Percentiles rank a stretch among this genome's conserved stretches.
Conservation (phyloP, 1,140 invertebrate genomes). For the Bombus cullumanus region DNA sequence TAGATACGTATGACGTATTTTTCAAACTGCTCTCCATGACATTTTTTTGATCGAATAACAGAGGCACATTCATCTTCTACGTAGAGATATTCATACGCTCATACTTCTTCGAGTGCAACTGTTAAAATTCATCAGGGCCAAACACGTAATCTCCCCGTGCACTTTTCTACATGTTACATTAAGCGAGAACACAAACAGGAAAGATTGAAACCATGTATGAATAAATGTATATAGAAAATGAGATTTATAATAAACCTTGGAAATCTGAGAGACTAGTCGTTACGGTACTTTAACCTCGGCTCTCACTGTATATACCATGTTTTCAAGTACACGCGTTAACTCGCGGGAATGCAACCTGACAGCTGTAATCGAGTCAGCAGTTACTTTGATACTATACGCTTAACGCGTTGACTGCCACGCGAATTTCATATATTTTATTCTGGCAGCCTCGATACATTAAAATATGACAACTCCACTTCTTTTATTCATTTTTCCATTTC, state of each 20-base stretch:
- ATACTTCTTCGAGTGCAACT: not conserved
- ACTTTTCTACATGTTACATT: conserved; percentile 57
- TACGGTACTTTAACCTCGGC: conserved; percentile 12
- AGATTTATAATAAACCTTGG: conserved; percentile 74
- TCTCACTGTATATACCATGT: too few relatives aligned
- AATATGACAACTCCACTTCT: too few relatives aligned
- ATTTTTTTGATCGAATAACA: not conserved
- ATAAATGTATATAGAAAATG: conserved; percentile 72
- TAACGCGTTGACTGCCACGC: too few relatives aligned
- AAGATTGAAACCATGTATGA: conserved; percentile 44
- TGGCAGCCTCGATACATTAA: too few relatives aligned
- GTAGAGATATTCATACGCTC: not conserved
- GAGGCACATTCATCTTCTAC: not conserved
- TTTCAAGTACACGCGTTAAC: not conserved
- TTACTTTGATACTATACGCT: conserved; percentile 32
- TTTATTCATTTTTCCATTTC: too few relatives aligned
- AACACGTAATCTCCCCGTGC: conserved; percentile 7
- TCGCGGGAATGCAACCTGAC: not conserved
- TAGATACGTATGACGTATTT: not conserved
- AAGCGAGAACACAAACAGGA: conserved; percentile 10
- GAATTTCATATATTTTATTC: too few relatives aligned
- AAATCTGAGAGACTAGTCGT: conserved; percentile 15
- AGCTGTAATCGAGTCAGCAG: not conserved
- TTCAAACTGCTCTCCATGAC: not conserved
- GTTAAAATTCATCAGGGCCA: conserved; percentile 12